Percentiles rank a stretch among this genome's conserved stretches.
Conservation (phyloP, 2,888 invertebrate species). For the Pomacea canaliculata region DNA sequence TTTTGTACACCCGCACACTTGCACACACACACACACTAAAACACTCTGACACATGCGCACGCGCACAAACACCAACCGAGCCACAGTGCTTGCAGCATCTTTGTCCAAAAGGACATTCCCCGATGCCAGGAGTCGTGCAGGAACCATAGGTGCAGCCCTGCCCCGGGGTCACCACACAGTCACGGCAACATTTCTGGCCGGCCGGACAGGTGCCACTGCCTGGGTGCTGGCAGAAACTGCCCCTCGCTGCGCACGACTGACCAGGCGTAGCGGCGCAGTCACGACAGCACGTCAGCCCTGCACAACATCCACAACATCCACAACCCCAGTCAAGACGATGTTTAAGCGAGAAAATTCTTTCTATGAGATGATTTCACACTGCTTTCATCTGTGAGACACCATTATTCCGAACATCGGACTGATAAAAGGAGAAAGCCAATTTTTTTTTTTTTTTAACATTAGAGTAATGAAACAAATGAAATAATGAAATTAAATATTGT, state of each 20-base stretch:
- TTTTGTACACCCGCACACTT: background rate
- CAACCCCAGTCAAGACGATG: too few species aligned
- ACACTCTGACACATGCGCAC: background rate
- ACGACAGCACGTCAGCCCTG: background rate
- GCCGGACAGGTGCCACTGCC: background rate
- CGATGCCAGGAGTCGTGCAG: background rate
- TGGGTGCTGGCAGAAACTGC: background rate
- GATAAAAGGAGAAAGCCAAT: too few species aligned
- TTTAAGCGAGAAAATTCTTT: too few species aligned
- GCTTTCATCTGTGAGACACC: too few species aligned
- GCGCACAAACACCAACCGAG: background rate
- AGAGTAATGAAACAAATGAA: too few species aligned
- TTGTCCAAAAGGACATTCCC: background rate
- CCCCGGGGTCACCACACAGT: background rate
- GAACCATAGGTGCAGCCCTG: background rate
- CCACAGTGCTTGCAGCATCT: background rate
- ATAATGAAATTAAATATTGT: too few species aligned
- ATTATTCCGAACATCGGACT: too few species aligned
- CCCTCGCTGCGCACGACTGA: background rate
- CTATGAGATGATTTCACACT: too few species aligned
- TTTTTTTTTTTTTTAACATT: too few species aligned
- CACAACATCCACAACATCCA: too few species aligned
- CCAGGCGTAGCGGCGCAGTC: background rate
- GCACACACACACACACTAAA: background rate
- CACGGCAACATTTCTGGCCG: background rate